Base-by-base conservation (phyloP, 2,888 invertebrate species). In the Bellardia bayeri region DNA sequence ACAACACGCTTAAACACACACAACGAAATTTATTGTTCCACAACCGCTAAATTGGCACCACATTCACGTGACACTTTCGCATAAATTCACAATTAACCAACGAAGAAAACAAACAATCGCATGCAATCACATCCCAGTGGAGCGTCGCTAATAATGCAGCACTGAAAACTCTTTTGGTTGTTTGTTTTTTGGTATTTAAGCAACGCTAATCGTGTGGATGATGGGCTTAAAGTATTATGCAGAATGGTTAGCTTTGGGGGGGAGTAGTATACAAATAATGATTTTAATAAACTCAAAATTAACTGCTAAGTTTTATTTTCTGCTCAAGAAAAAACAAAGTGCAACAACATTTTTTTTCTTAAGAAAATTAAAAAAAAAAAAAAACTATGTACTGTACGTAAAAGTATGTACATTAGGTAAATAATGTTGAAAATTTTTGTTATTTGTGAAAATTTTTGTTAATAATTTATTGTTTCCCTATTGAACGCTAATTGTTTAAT, bases 11-110 rank as follows among this genome's bases (percentile, higher is more conserved):
- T 13, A 80, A 23, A 61, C 16, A 61, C 23, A 74, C 7, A 23
- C 16, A 51, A 13, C 45, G 14, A 66, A 51, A 83, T 80, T 87
- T 84, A 61, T 78, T 61, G 66, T 78, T 84, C 54, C 61, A 76
- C 23, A 63, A 87, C 81, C 74, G 69, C 74, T 72, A 78, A 87
- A 85, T 81, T 78, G 61, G 40, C 75, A 69, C 56, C 68, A 56
- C 49, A 84, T 49, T 87, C 84, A 85, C 78, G 87, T 87, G 84
- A 87, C 84, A 85, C 76, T 87, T 87, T 87, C 84, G 71, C 83
- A 87, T 87, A 87, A 81, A 87, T 87, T 84, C 76, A 49, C 58
- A 79, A 72, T 79, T 58, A 54, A 69, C n/a, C n/a, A 63, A 45
- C 51, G 45, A 75, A 68, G 33, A 5, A 45, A 51, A 33, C 6